Evolutionary conservation across 2,113 vertebrate species (phyloP), one percentile per base, ranked within the genome.

Genomic region (Perccottus glenii): DNA sequence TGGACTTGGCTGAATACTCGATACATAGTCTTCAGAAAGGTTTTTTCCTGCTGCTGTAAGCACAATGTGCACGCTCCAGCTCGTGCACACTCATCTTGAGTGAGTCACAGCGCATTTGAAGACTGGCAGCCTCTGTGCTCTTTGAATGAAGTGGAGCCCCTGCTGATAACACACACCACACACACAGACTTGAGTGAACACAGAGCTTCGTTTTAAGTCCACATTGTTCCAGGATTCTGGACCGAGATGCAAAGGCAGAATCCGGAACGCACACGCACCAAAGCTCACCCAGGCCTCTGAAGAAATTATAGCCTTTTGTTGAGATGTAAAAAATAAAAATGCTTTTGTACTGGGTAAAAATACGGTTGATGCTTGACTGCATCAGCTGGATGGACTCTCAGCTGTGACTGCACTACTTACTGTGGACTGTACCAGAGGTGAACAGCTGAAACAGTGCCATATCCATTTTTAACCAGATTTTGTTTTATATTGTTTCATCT

Each of bases 41-140:
- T 72, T 73, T 44, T 62, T 52, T 27, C 56, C 36, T 32, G 58
- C 61, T 64, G 61, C 70, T 11, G 46, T 42, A 38, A 11, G 59
- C 75, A 14, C 60, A 16, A 65, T 60, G n/a, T 81, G 43, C 45
- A 40, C 14, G 47, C 48, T 4, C 48, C 16, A 12, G 50, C 75
- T 35, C 63, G 64, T 36, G 70, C 66, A 16, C 84, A 63, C 64
- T n/a, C 83, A 71, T 8, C 67, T 63, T 69, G 52, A 64, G 66
- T 87, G 83, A 90, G 55, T 85, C 87, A 83, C 73, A 36, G 67
- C 27, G 74, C 73, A 32, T 83, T 87, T 79, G 59, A 75, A 85
- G 82, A 35, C 72, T 73, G 40, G 59, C 43, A 36, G 67, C 46
- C 58, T 60, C 77, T 14, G 62, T 43, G 73, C 71, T 79, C 60